Percentiles rank a stretch among this genome's conserved stretches.
Conservation (phyloP, 2,797 vertebrate genomes). For the Anabas testudineus region DNA sequence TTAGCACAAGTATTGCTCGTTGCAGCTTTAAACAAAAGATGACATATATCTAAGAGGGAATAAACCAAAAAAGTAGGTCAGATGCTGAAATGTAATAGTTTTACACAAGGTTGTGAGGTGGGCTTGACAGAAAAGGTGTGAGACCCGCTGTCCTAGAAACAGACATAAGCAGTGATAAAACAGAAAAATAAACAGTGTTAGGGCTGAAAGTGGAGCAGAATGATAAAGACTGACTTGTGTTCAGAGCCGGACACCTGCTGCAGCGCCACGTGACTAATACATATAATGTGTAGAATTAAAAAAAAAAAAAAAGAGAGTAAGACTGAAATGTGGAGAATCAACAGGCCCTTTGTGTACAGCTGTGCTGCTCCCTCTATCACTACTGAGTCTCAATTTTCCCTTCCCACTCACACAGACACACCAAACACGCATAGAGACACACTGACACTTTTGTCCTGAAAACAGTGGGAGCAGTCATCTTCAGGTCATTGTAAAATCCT, state of each 20-base stretch:
- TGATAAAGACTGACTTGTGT: conserved; percentile 48
- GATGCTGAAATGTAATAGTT: no score
- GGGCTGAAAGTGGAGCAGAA: conserved; percentile 10
- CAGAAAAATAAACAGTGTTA: background rate
- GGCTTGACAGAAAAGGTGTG: background rate
- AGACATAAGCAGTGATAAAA: conserved; percentile 8
- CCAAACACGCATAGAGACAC: conserved; percentile 33
- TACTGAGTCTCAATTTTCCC: conserved; percentile 54
- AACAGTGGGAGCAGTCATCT: conserved; percentile 68
- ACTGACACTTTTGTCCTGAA: conserved; percentile 58
- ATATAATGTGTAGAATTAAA: conserved; percentile 56
- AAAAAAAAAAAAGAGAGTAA: conserved; percentile 14
- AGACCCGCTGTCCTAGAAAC: background rate
- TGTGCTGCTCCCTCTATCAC: conserved; percentile 59
- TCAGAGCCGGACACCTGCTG: conserved; percentile 63
- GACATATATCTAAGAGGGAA: no score
- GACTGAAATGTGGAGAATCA: conserved; percentile 64
- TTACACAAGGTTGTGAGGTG: no score
- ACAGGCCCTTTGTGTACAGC: conserved; percentile 80
- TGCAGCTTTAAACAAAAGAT: no score
- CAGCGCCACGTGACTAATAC: conserved; percentile 43
- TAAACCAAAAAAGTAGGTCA: no score
- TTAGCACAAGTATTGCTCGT: no score
- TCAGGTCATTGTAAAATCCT: conserved; percentile 24
- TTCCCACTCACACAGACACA: conserved; percentile 52